Base-by-base conservation (phyloP, 2,888 invertebrate species). In the Nymphalis c-album region DNA sequence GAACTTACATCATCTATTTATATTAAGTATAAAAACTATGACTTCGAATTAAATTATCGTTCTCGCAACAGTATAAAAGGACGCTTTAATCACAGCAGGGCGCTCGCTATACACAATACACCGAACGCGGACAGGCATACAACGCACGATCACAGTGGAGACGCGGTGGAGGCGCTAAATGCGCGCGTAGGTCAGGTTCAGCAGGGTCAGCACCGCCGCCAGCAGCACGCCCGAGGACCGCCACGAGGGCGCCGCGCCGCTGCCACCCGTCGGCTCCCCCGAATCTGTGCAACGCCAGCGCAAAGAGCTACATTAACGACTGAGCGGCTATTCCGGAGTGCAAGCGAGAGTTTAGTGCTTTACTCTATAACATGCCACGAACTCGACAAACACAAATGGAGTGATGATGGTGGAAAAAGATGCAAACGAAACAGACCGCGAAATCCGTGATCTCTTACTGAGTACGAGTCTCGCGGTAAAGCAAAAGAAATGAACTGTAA, bases 21-120 rank as follows among this genome's bases (percentile, higher is more conserved):
- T 90, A 86, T 85, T 91, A 89, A 69, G 90, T 91, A 92, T 92
- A 92, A 92, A 92, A 92, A 92, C 91, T 92, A 91, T 92, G 91
- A 92, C 91, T 92, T 91, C 85, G 79, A 83, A 87, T 90, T 92
- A 91, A 91, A 91, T 91, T 85, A 91, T 87, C 81, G 86, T 90
- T 88, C 90, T 85, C 83, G 78, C 85, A 85, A 82, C 81, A 82
- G 84, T 90, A 90, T 85, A 88, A 89, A 87, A 88, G 83, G 82
- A 81, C 81, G 80, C 87, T 87, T 82, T 86, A 84, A 89, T 87
- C 88, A 89, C 90, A 87, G 83, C 77, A 81, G 76, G 76, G 82
- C 88, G 83, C 87, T 86, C 88, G 85, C 85, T 88, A 86, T 88
- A 87, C 84, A 90, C 88, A 86, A 85, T 85, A 86, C 85, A 87